Conservation (phyloP, 1,140 invertebrate genomes). For the Drosophila pallidifrons region DNA sequence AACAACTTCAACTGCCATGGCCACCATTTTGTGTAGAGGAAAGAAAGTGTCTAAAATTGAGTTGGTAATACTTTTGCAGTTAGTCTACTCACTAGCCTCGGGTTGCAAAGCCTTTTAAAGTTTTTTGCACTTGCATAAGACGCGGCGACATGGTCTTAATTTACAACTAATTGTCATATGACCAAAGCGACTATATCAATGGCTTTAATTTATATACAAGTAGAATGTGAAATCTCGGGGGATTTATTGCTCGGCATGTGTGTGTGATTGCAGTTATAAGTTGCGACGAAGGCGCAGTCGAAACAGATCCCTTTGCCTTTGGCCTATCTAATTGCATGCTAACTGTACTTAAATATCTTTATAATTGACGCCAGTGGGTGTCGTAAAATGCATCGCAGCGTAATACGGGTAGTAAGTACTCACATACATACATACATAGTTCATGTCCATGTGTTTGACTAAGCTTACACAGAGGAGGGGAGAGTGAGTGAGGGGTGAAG, state of each 20-base stretch:
- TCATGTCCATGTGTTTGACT: constrained; percentile 54
- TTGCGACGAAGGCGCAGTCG: too few relatives aligned
- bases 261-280: constrained; percentile 2
- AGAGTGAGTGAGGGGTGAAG: not conserved
- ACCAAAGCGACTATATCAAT: constrained; percentile 63
- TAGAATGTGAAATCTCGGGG: constrained; percentile 53
- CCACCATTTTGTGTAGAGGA: not conserved
- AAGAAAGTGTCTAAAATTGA: not conserved
- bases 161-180: constrained; percentile 83
- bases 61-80: not conserved
- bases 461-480: too few relatives aligned
- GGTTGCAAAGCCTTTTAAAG: constrained; percentile 10
- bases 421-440: constrained; percentile 19
- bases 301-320: constrained; percentile 31
- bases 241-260: constrained; percentile 38
- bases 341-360: constrained; percentile 84
- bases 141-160: constrained; percentile 51
- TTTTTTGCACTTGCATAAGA: constrained; percentile 25
- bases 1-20: not conserved
- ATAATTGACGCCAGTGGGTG: constrained; percentile 81
- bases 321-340: constrained; percentile 74
- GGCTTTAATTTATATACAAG: constrained; percentile 69
- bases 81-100: not conserved
- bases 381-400: constrained; percentile 70
- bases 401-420: constrained; percentile 70